Evolutionary conservation across 2,113 vertebrate genomes (phyloP).

Genomic region (Chauna torquata): DNA sequence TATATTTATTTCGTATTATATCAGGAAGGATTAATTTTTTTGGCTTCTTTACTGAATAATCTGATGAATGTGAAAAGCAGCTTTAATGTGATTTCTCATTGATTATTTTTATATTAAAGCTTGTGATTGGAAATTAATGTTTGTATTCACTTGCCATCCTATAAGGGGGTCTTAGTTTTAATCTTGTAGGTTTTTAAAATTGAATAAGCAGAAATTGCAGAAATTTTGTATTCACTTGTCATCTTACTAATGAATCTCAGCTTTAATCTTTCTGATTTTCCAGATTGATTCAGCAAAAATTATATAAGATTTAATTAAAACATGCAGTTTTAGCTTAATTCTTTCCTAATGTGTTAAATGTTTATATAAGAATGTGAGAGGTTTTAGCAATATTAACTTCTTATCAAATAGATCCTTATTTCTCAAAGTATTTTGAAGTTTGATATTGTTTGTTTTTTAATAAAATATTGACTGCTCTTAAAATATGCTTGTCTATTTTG

Average conservation of each 20-base stretch:
- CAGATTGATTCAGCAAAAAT: constrained; percentile 25
- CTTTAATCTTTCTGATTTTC: constrained; percentile 41
- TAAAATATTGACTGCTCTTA: background rate
- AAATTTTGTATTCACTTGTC: constrained; percentile 24
- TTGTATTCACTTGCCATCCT: background rate
- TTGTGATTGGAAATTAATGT: background rate
- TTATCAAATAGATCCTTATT: background rate
- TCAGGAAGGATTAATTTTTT: background rate
- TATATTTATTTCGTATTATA: background rate
- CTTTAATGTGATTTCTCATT: constrained; percentile 25
- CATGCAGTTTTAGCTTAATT: background rate
- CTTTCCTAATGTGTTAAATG: background rate
- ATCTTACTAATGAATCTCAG: constrained; percentile 26
- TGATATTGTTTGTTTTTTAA: background rate
- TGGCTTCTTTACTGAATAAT: background rate
- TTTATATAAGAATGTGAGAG: background rate
- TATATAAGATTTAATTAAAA: constrained; percentile 34
- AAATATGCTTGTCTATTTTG: background rate
- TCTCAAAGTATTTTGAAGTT: background rate
- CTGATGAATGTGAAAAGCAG: constrained; percentile 24
- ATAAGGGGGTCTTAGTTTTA: constrained; percentile 12
- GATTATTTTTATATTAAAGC: constrained; percentile 22
- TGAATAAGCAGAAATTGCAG: constrained; percentile 39
- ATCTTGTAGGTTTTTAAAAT: constrained; percentile 41
- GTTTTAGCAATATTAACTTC: background rate